Conservation (phyloP, 2,113 vertebrate species). For the Pyrgilauda ruficollis region DNA sequence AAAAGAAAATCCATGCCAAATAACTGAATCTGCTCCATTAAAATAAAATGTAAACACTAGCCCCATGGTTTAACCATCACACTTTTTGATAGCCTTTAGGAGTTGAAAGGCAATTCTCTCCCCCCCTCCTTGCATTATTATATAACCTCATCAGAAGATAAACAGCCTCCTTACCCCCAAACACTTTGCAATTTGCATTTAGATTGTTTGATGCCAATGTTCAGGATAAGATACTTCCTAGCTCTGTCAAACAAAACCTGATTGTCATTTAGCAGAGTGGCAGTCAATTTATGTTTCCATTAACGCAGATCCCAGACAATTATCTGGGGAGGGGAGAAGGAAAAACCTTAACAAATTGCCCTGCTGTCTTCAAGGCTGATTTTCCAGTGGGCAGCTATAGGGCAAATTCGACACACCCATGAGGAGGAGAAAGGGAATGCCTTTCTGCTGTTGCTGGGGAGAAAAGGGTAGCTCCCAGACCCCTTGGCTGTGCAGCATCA, state of each 20-base stretch:
- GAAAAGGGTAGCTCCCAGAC: not conserved
- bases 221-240: conserved; percentile 66
- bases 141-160: conserved; percentile 59
- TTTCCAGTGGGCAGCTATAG: not conserved
- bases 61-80: not conserved
- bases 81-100: conserved; percentile 52
- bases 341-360: conserved; percentile 39
- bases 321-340: conserved; percentile 29
- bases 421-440: not conserved
- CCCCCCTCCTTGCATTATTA: conserved; percentile 16
- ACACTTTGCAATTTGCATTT: conserved; percentile 73
- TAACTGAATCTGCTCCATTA: not conserved
- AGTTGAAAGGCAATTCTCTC: conserved; percentile 27
- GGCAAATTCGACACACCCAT: not conserved
- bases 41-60: conserved; percentile 17
- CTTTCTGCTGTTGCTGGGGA: not conserved
- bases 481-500: not conserved
- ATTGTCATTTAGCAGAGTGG: conserved; percentile 76
- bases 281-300: conserved; percentile 77
- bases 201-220: conserved; percentile 64
- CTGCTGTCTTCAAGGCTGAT: not conserved
- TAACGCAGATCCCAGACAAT: conserved; percentile 72
- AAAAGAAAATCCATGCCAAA: not conserved
- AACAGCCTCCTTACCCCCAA: conserved; percentile 34
- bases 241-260: conserved; percentile 75